Conservation (phyloP, 2,797 vertebrate species). For the Lemur catta region DNA sequence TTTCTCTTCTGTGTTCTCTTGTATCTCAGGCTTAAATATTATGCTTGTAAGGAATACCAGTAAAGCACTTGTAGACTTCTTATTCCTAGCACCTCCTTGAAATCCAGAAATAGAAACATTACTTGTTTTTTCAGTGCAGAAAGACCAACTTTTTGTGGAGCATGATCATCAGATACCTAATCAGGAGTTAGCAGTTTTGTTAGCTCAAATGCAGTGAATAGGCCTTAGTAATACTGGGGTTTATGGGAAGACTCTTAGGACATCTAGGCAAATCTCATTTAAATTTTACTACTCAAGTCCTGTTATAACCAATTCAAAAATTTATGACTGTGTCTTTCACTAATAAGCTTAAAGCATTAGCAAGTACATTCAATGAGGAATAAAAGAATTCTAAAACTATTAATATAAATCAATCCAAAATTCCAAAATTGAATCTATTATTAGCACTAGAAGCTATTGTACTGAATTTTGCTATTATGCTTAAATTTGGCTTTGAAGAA, state of each 20-base stretch:
- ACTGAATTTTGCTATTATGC: background rate
- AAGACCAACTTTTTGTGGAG: background rate
- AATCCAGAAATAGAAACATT: background rate
- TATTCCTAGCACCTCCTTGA: background rate
- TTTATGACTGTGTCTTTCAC: background rate
- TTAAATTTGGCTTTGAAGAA: constrained; percentile 28
- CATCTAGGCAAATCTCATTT: background rate
- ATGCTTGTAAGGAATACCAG: background rate
- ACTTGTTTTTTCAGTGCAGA: background rate
- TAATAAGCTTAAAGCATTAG: background rate
- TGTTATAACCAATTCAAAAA: background rate
- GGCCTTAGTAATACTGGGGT: background rate
- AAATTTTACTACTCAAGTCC: background rate
- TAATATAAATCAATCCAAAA: background rate
- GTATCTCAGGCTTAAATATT: background rate
- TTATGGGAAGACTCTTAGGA: background rate
- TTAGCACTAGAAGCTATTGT: background rate
- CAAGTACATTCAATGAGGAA: background rate
- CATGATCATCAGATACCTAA: background rate
- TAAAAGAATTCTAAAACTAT: constrained; percentile 5
- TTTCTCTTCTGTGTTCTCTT: background rate
- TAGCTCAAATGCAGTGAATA: background rate
- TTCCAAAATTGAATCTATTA: background rate
- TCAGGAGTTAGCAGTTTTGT: background rate
- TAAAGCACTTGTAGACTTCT: background rate